Evolutionary conservation across 2,888 invertebrate genomes (phyloP), one percentile per base, ranked within the genome.

Genomic region (Drosophila rellima): DNA sequence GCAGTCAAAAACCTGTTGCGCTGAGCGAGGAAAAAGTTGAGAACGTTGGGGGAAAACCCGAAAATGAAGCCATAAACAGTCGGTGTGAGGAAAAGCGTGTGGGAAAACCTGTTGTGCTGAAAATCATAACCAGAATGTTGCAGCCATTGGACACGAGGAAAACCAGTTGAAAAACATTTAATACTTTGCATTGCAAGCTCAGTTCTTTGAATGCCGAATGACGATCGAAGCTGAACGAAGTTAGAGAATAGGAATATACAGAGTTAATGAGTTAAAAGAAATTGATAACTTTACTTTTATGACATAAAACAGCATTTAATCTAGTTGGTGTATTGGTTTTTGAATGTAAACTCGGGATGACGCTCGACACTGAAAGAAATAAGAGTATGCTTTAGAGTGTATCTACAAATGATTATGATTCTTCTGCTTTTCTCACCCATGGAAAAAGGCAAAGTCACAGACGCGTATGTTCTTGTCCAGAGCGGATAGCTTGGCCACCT

Each of bases 271-370:
- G n/a, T n/a, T n/a, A 29, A 50, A 37, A 17, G 23, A 26, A 23
- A 39, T 51, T n/a, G 17, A 23, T 5, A 23, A 10, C 15, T 23
- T 50, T 23, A 13, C 13, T 10, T 56, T 37, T 13, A 35, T 29
- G 29, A 2, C 33, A 29, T 11, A 29, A 11, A 26, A n/a, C 8
- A 44, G 17, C 17, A 2, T 8, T 56, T 1, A n/a, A 15, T 33
- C 82, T 74, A 88, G 31, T 80, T 61, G 55, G 81, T 86, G 48
- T 64, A 80, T 47, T 81, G 70, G 56, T 80, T 93, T 83, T 94
- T 94, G 83, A 95, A 96, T 0, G 96, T 96, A 89, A 94, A 96
- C 90, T 96, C 95, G 0, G 95, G 95, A 90, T 96, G 96, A 31
- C 94, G 94, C n/a, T 94, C 93, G 29, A 94, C 90, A 51, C 92